A percentile compares a stretch with the other conserved stretches of the same genome.
Evolutionary conservation across 2,113 vertebrate genomes (phyloP).

Genomic region (Ondatra zibethicus): DNA sequence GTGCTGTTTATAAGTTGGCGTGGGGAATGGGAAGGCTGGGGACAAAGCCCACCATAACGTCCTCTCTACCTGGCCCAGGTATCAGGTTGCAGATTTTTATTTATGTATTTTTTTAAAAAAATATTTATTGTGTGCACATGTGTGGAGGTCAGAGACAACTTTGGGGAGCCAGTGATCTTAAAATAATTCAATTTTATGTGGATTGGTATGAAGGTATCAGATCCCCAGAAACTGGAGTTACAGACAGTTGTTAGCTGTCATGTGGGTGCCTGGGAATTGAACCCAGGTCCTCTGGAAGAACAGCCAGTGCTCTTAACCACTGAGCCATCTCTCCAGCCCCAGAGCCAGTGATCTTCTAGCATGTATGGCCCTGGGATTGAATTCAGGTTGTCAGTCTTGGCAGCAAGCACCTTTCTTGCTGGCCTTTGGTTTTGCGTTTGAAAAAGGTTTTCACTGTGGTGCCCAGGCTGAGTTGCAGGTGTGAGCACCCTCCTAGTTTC

Average conservation of each 20-base stretch:
- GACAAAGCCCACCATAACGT: background rate
- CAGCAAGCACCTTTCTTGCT: background rate
- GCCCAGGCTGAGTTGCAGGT: background rate
- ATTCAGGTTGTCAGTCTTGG: background rate
- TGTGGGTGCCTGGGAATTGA: no score
- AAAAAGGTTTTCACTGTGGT: background rate
- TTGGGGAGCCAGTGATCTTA: background rate
- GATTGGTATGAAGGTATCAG: no score
- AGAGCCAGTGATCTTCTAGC: background rate
- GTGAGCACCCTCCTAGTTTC: background rate
- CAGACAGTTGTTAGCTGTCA: no score
- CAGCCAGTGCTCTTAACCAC: no score
- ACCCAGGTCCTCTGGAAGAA: no score
- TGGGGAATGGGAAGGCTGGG: background rate
- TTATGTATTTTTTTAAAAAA: background rate
- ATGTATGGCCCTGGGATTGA: no score
- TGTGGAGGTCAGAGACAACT: background rate
- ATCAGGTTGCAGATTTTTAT: background rate
- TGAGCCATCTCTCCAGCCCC: no score
- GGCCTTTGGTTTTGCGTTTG: background rate
- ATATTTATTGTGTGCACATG: background rate
- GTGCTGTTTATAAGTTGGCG: background rate
- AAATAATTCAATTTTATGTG: no score
- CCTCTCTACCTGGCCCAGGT: background rate
- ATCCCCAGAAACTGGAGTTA: no score